These are phyloP conservation scores for Drosophila koepferae DNA, from an alignment of 2,888 invertebrate genomes.

Conservation along the genomic window DNA sequence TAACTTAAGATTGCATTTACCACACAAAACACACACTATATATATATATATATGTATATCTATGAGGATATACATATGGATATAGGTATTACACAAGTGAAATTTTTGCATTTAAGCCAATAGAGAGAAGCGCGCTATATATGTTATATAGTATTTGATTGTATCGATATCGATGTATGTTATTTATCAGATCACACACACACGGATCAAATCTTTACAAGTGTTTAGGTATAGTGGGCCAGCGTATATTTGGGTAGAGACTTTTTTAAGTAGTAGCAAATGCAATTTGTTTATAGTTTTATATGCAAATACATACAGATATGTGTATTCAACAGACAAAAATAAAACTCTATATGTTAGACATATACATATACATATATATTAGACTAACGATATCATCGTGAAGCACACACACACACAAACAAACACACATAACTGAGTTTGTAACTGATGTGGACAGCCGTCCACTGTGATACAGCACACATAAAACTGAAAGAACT, in stretches of 20 bases:
- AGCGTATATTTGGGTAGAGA: conserved; percentile 42
- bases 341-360: conserved; percentile 10
- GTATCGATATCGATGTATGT: conserved; percentile 30
- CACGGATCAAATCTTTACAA: conserved; percentile 2
- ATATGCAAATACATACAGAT: conserved; percentile 29
- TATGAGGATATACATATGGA: not conserved
- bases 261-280: conserved; percentile 29
- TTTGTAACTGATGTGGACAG: conserved; percentile 61
- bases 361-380: conserved; percentile 5
- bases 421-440: conserved; percentile 17
- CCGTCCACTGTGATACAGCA: conserved; percentile 68
- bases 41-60: conserved; percentile 1
- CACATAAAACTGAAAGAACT: not conserved
- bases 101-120: conserved; percentile 53
- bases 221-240: conserved; percentile 51
- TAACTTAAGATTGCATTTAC: conserved; percentile 33
- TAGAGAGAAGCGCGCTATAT: conserved; percentile 3
- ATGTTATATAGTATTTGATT: conserved; percentile 13
- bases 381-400: not conserved
- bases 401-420: conserved; percentile 12
- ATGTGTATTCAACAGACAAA: conserved; percentile 30
- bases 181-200: conserved; percentile 10
- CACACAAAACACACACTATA: not conserved
- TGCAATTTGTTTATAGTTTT: conserved; percentile 35
- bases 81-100: conserved; percentile 24